Evolutionary conservation across 2,797 vertebrate genomes (phyloP).

Genomic region (Salmo trutta): DNA sequence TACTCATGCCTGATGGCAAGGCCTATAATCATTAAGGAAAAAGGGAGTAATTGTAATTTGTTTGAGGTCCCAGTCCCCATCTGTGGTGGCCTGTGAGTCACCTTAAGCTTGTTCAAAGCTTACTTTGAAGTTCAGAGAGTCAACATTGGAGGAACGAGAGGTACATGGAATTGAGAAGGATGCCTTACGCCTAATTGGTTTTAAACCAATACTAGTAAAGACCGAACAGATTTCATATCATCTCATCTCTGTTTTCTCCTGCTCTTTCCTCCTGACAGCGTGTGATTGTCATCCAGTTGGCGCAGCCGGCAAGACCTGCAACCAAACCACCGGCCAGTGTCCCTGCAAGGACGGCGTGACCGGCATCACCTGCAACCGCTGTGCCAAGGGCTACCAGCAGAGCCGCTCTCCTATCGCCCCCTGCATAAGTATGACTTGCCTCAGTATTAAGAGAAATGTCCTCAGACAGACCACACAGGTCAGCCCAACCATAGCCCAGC

Average conservation of each 20-base stretch:
- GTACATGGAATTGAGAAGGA: slow-evolving; percentile 34
- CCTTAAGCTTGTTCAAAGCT: not conserved
- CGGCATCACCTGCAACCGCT: slow-evolving; percentile 96
- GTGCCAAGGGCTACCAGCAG: slow-evolving; percentile 97
- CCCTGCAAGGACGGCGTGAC: slow-evolving; percentile 97
- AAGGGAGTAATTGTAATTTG: slow-evolving; percentile 18
- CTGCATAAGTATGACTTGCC: slow-evolving; percentile 86
- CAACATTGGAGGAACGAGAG: slow-evolving; percentile 27
- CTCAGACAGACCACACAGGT: not conserved
- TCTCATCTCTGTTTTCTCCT: slow-evolving; percentile 20
- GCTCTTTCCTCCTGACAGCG: slow-evolving; percentile 75
- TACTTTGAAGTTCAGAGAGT: slow-evolving; percentile 15
- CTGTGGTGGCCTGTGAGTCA: slow-evolving; percentile 56
- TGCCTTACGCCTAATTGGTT: slow-evolving; percentile 27
- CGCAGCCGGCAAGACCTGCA: slow-evolving; percentile 94
- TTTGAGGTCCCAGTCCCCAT: slow-evolving; percentile 51
- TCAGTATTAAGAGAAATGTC: not conserved
- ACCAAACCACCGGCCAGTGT: slow-evolving; percentile 96
- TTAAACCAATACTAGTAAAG: not conserved
- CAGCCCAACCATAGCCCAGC: slow-evolving; percentile 5
- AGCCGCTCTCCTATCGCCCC: slow-evolving; percentile 96
- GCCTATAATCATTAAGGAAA: slow-evolving; percentile 41
- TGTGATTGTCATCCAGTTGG: slow-evolving; percentile 96
- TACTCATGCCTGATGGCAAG: slow-evolving; percentile 48
- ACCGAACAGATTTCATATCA: slow-evolving; percentile 2